Evolutionary conservation across 1,140 invertebrate species (phyloP).

Genomic region (Bombus breviceps): DNA sequence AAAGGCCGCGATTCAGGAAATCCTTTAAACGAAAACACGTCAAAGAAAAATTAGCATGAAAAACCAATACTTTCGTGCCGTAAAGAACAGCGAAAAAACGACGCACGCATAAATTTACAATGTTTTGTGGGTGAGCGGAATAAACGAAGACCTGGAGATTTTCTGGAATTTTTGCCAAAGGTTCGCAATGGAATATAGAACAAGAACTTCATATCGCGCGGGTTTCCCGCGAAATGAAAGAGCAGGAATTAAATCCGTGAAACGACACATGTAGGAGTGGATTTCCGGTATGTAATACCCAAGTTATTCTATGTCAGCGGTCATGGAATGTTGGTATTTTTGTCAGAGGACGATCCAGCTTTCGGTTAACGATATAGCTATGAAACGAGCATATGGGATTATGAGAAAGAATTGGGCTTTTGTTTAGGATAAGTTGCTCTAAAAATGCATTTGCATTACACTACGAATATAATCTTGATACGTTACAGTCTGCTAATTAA

Average conservation of each 20-base stretch:
- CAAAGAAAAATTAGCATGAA: not conserved
- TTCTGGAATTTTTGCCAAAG: slow-evolving; percentile 26
- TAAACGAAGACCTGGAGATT: slow-evolving; percentile 11
- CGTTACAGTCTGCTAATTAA: no score
- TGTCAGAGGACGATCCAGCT: not conserved
- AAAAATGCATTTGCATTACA: not conserved
- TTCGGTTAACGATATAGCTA: not conserved
- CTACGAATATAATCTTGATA: not conserved
- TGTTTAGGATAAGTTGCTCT: not conserved
- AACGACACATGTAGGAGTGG: not conserved
- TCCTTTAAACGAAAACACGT: not conserved
- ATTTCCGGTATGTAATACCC: not conserved
- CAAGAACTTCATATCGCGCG: slow-evolving; percentile 41
- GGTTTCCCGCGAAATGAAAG: slow-evolving; percentile 48
- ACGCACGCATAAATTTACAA: slow-evolving; percentile 21
- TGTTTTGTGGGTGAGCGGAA: slow-evolving; percentile 32
- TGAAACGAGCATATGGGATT: no score
- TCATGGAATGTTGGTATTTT: not conserved
- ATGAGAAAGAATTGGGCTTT: not conserved
- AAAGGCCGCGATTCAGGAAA: not conserved
- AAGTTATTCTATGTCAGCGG: not conserved
- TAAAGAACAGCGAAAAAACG: slow-evolving; percentile 20
- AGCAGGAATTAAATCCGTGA: slow-evolving; percentile 53
- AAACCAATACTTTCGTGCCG: not conserved
- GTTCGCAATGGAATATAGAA: slow-evolving; percentile 13